Evolutionary conservation across 2,888 invertebrate genomes (phyloP).

Genomic region (Heliconius ismenius): DNA sequence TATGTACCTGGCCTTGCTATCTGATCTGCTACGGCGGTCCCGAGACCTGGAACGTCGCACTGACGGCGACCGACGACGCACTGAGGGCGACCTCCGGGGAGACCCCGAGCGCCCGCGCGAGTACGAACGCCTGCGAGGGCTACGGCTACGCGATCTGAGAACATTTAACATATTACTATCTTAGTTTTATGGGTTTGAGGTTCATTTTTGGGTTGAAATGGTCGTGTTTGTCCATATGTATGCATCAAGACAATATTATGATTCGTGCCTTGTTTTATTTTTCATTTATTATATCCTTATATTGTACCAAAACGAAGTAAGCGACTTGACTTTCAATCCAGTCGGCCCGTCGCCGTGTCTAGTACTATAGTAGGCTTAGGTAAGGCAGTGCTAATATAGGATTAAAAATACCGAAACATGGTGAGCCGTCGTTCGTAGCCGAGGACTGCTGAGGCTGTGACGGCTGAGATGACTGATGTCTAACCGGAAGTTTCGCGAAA

Average conservation of each 20-base stretch:
- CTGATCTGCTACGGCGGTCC: conserved; percentile 74
- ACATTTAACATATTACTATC: conserved; percentile 28
- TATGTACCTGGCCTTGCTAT: conserved; percentile 73
- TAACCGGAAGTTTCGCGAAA: conserved; percentile 66
- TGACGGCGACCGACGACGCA: conserved; percentile 71
- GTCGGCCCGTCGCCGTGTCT: conserved; percentile 44
- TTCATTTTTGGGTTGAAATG: background rate
- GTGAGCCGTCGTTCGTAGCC: conserved; percentile 66
- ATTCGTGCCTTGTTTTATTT: conserved; percentile 11
- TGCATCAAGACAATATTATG: conserved; percentile 12
- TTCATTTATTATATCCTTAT: background rate
- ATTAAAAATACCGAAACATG: conserved; percentile 80
- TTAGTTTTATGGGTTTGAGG: background rate
- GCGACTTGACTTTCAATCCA: background rate
- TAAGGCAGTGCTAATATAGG: conserved; percentile 78
- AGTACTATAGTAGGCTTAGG: conserved; percentile 66
- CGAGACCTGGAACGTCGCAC: conserved; percentile 72
- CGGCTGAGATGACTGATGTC: conserved; percentile 61
- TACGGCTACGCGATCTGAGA: conserved; percentile 74
- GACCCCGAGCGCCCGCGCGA: conserved; percentile 74
- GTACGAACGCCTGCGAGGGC: conserved; percentile 73
- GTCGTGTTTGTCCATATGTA: conserved; percentile 1
- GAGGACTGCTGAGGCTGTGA: conserved; percentile 74
- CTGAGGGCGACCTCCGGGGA: conserved; percentile 72
- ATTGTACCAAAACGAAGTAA: conserved; percentile 10